These are phyloP conservation scores for Helicoverpa zea DNA, from an alignment of 1,140 invertebrate genomes.

Conservation along the genomic window DNA sequence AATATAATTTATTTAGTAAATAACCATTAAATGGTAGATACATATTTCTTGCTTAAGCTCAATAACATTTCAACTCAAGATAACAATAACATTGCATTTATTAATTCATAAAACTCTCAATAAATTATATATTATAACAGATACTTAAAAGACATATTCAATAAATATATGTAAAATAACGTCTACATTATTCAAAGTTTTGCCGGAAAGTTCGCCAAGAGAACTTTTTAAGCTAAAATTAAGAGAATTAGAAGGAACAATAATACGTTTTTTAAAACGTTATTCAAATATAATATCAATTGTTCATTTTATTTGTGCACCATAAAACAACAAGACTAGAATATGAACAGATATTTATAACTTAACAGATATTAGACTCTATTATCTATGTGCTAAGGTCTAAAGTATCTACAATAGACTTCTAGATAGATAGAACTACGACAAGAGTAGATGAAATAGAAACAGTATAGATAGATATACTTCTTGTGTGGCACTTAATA, in stretches of 20 bases:
- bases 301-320: conserved; percentile 43
- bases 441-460: conserved; percentile 38
- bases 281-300: conserved; percentile 29
- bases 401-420: conserved; percentile 44
- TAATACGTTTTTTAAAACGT: conserved; percentile 39
- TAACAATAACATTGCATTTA: too few relatives aligned
- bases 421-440: conserved; percentile 30
- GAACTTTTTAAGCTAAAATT: conserved; percentile 4
- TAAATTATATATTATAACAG: too few relatives aligned
- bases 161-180: too few relatives aligned
- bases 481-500: neutral
- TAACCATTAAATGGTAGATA: too few relatives aligned
- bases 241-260: conserved; percentile 16
- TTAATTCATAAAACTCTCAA: too few relatives aligned
- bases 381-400: conserved; percentile 32
- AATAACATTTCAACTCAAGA: too few relatives aligned
- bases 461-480: neutral
- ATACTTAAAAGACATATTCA: too few relatives aligned
- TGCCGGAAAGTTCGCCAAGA: neutral
- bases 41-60: too few relatives aligned
- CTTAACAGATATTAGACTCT: conserved; percentile 26
- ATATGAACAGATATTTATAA: conserved; percentile 3
- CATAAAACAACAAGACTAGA: conserved; percentile 36
- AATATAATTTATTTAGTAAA: too few relatives aligned
- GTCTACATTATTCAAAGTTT: too few relatives aligned